phyloP scores from a whole-genome alignment of 2,888 invertebrate genomes.

The Tortricodes alternella region DNA sequence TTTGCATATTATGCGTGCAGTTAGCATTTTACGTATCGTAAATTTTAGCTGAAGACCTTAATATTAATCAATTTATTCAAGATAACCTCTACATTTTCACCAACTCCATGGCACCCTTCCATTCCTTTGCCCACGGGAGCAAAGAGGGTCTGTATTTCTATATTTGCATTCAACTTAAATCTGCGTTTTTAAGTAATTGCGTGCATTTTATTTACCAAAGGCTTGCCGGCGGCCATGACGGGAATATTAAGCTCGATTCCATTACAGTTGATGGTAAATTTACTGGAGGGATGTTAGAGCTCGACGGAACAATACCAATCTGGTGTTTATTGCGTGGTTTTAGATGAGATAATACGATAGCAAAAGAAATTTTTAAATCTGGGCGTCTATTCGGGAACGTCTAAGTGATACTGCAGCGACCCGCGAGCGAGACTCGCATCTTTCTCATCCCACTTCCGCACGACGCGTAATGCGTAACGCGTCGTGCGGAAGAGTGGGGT shows the following conservation, averaged over 20 bases:
- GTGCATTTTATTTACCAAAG: conserved; percentile 53
- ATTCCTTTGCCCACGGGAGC: conserved; percentile 44
- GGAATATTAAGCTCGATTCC: conserved; percentile 20
- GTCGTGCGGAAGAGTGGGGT: no score
- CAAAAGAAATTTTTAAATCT: no score
- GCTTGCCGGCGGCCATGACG: conserved; percentile 30
- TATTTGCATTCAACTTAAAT: conserved; percentile 65
- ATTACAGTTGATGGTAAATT: conserved; percentile 2
- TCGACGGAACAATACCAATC: background rate
- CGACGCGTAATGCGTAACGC: no score
- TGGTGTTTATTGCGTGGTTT: no score
- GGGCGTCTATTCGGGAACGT: no score
- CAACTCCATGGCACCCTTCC: conserved; percentile 32
- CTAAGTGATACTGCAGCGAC: no score
- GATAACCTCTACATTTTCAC: background rate
- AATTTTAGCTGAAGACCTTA: no score
- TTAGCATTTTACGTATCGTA: no score
- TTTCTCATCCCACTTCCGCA: no score
- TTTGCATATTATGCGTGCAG: no score
- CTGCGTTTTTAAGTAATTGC: conserved; percentile 76
- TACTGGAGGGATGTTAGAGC: conserved; percentile 10
- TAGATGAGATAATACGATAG: no score
- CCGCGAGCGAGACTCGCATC: no score
- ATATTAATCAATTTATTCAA: background rate
- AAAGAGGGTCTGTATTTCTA: conserved; percentile 39